Evolutionary conservation across 2,888 invertebrate species (phyloP).

Genomic region (Chromoteleia sp.): DNA sequence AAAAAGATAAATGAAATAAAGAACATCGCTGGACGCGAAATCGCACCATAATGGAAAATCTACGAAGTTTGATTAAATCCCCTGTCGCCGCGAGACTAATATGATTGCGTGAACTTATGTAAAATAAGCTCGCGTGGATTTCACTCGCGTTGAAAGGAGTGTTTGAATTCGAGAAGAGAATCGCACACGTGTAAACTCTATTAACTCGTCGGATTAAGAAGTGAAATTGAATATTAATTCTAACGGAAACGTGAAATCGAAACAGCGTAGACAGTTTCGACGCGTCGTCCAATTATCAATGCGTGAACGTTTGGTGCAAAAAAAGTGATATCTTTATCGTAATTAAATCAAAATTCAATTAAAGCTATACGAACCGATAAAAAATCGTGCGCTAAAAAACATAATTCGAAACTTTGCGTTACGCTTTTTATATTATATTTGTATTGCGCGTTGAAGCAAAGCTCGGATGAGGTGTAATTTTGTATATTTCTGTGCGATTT

Average conservation of each 20-base stretch:
- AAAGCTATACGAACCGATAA: not conserved
- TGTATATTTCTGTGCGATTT: no score
- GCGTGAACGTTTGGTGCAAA: conserved; percentile 25
- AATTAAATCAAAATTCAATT: conserved; percentile 44
- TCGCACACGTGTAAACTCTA: conserved; percentile 72
- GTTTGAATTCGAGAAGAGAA: conserved; percentile 62
- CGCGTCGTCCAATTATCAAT: conserved; percentile 49
- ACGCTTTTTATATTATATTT: no score
- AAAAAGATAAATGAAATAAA: conserved; percentile 76
- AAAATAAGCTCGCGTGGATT: conserved; percentile 62
- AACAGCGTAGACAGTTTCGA: conserved; percentile 62
- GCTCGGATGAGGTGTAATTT: no score
- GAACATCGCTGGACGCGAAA: conserved; percentile 75
- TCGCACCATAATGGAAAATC: conserved; percentile 80
- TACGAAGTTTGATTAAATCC: conserved; percentile 79
- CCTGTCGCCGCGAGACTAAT: conserved; percentile 65
- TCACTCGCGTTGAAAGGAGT: conserved; percentile 54
- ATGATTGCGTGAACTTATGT: conserved; percentile 66
- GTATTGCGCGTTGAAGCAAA: no score
- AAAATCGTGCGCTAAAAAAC: no score
- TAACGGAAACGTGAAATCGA: conserved; percentile 71
- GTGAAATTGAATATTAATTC: conserved; percentile 75
- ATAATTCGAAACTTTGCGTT: no score
- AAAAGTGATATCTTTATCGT: conserved; percentile 30
- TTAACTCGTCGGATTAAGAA: conserved; percentile 76